These are phyloP conservation scores for Drosophila buzzatii DNA, from an alignment of 2,888 invertebrate species.

Conservation along the genomic window DNA sequence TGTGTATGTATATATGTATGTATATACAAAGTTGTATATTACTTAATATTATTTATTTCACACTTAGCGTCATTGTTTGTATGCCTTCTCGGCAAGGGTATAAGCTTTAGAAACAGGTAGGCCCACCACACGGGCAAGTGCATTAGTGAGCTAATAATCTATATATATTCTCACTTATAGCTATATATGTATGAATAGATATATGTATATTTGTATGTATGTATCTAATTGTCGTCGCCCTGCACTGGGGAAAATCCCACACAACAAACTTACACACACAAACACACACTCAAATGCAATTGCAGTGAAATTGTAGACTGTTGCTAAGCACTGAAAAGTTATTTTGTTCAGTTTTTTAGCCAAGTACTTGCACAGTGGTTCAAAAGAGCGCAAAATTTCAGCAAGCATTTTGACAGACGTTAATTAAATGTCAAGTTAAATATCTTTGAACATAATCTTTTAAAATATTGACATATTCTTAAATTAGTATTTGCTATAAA, in stretches of 20 bases:
- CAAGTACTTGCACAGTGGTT: slow-evolving; percentile 58
- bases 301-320: slow-evolving; percentile 55
- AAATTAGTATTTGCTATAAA: neutral
- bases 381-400: neutral
- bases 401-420: slow-evolving; percentile 5
- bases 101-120: slow-evolving; percentile 35
- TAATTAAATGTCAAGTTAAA: slow-evolving; percentile 3
- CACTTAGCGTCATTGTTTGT: neutral
- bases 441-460: neutral
- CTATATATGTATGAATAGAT: slow-evolving; percentile 18
- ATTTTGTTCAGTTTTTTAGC: slow-evolving; percentile 41
- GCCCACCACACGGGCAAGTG: slow-evolving; percentile 35
- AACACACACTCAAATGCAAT: slow-evolving; percentile 28
- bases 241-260: slow-evolving; percentile 69
- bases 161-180: slow-evolving; percentile 19
- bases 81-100: neutral
- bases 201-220: neutral
- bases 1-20: too few relatives aligned
- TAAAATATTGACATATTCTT: neutral
- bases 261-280: slow-evolving; percentile 32
- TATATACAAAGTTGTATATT: neutral
- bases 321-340: slow-evolving; percentile 70
- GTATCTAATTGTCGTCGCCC: slow-evolving; percentile 29
- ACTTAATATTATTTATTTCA: neutral
- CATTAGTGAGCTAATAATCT: slow-evolving; percentile 66